Evolutionary conservation across 2,888 invertebrate species (phyloP), one percentile per base, ranked within the genome.

Genomic region (Barypeithes pellucidus): DNA sequence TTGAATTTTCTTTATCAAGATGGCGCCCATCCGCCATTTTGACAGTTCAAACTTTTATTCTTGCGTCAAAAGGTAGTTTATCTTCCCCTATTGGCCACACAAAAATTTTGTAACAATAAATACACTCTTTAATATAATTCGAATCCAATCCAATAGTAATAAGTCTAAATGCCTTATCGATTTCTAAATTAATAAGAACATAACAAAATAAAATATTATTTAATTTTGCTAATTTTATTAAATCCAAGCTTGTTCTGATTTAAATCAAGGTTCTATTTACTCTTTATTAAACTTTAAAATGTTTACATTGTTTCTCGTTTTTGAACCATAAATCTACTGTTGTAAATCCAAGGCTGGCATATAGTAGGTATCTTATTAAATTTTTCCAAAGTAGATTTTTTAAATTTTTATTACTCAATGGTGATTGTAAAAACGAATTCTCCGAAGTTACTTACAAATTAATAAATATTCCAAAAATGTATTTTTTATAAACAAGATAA

Each of bases 181-280:
- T 22, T 50, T 11, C 3, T n/a, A n/a, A 16, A 16, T 50, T 50
- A 24, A 24, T 24, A 11, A 24, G 20, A 47, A 43, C 43, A 43
- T 4, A 50, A 50, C 24, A 50, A 50, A 8, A 16, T 16, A 57
- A 57, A 54, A n/a, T 33, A 2, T 57, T 33, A 57, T 24, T 4
- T 57, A 57, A 57, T 57, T 33, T 16, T 57, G 54, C 33, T 33
- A 33, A 57, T 33, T 57, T 57, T 57, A 33, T 36, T 16, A 33
- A 57, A 57, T 11, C 18, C 11, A 11, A 33, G 9, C 36, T 16
- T 29, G 33, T 29, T 16, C 54, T 57, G 33, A 29, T 33, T 57
- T 29, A 57, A 16, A 33, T 57, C 54, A 57, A 57, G 54, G 54
- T 57, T 36, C 9, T 57, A 18, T 57, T 57, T 52, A 52, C 14